Percentiles rank a stretch among this genome's conserved stretches.
These are phyloP conservation scores for Periphyllus acericola DNA, from an alignment of 2,888 invertebrate genomes.

Conservation along the genomic window DNA sequence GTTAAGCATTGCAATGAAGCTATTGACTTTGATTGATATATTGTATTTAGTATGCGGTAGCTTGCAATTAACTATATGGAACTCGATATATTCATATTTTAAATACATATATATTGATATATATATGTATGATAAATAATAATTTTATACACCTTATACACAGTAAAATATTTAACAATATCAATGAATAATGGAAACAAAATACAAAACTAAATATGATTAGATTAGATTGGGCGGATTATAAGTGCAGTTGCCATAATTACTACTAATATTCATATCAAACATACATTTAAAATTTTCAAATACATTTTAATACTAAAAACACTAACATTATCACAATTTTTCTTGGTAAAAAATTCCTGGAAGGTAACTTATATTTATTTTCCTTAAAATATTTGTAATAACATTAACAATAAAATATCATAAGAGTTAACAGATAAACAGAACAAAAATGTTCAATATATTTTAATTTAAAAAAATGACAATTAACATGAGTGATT, in stretches of 20 bases:
- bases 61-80: neutral
- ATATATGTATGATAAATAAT: neutral
- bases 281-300: conserved; percentile 37
- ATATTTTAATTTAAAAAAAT: conserved; percentile 22
- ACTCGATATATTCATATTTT: neutral
- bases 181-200: neutral
- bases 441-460: conserved; percentile 26
- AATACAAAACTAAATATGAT: conserved; percentile 23
- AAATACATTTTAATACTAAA: conserved; percentile 36
- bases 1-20: conserved; percentile 30
- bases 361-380: conserved; percentile 59
- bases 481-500: neutral
- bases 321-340: conserved; percentile 56
- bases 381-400: conserved; percentile 49
- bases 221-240: conserved; percentile 52
- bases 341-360: conserved; percentile 59
- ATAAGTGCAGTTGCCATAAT: conserved; percentile 21
- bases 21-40: neutral
- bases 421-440: conserved; percentile 45
- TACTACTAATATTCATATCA: conserved; percentile 42
- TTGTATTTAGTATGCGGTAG: conserved; percentile 16
- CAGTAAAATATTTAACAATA: neutral
- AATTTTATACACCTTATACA: neutral
- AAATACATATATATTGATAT: neutral
- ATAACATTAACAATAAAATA: conserved; percentile 53